phyloP scores from a whole-genome alignment of 2,888 invertebrate species.

The Idaea aversata region DNA sequence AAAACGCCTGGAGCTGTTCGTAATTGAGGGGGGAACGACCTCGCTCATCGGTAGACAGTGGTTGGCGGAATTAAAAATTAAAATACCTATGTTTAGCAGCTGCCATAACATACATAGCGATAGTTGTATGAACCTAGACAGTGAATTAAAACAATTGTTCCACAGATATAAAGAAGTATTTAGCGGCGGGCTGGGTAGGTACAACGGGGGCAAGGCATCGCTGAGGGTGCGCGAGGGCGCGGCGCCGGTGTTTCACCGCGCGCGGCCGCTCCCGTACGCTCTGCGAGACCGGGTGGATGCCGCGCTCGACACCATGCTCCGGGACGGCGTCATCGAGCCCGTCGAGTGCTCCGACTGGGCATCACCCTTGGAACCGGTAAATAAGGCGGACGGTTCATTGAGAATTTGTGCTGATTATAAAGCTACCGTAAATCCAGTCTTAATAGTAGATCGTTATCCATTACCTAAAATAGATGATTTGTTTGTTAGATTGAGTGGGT shows the following conservation, averaged over 20 bases:
- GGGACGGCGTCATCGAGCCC: conserved; percentile 31
- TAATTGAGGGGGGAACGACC: conserved; percentile 23
- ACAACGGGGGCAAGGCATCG: conserved; percentile 19
- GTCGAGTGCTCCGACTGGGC: conserved; percentile 35
- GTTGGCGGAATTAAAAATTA: conserved; percentile 25
- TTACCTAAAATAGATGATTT: conserved; percentile 26
- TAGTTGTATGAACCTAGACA: conserved; percentile 3
- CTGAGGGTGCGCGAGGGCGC: conserved; percentile 26
- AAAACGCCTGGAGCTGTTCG: conserved; percentile 27
- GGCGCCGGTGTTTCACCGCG: conserved; percentile 24
- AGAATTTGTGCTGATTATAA: conserved; percentile 33
- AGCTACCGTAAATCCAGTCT: conserved; percentile 20
- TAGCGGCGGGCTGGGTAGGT: conserved; percentile 22
- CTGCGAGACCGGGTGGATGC: conserved; percentile 28
- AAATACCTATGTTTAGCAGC: conserved; percentile 10
- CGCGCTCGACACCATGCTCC: conserved; percentile 32
- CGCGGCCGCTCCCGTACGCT: conserved; percentile 30
- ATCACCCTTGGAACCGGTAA: conserved; percentile 26
- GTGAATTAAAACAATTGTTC: conserved; percentile 10
- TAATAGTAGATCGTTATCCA: conserved; percentile 25
- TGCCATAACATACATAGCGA: no score
- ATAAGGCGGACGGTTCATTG: conserved; percentile 28
- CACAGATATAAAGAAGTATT: conserved; percentile 24
- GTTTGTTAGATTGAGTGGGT: conserved; percentile 18
- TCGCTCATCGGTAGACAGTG: conserved; percentile 30